Evolutionary conservation across 2,113 vertebrate species (phyloP).

Genomic region (Thamnophis sirtalis): DNA sequence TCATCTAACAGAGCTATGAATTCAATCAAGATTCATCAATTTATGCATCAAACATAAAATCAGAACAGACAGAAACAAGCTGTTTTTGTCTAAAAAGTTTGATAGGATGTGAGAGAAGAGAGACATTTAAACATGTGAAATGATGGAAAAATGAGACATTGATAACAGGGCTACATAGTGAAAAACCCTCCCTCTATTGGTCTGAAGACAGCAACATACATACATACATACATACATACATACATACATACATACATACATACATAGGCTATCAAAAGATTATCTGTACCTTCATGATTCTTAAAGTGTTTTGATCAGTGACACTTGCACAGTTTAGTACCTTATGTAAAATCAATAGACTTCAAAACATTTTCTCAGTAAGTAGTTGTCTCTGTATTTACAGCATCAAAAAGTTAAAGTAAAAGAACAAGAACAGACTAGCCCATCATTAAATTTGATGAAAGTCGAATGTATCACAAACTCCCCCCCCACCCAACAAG

Average conservation of each 20-base stretch:
- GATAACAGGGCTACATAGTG: not conserved
- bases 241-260: not conserved
- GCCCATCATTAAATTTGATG: not conserved
- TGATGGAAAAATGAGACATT: not conserved
- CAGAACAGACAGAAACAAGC: not conserved
- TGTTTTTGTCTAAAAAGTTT: not conserved
- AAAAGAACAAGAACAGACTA: constrained; percentile 1
- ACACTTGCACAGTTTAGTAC: not conserved
- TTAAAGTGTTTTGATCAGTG: constrained; percentile 9
- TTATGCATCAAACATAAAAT: not conserved
- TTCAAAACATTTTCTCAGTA: constrained; percentile 7
- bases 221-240: no score
- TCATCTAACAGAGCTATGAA: not conserved
- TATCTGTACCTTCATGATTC: not conserved
- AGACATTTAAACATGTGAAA: not conserved
- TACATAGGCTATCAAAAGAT: not conserved
- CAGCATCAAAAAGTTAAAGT: not conserved
- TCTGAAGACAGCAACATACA: not conserved
- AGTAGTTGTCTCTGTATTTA: constrained; percentile 18
- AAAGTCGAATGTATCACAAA: constrained; percentile 38
- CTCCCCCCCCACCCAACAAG: not conserved
- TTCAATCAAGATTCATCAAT: not conserved
- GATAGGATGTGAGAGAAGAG: not conserved
- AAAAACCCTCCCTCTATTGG: not conserved
- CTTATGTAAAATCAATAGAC: constrained; percentile 1